Conservation (phyloP, 2,888 invertebrate genomes). For the Crocallis elinguaria region DNA sequence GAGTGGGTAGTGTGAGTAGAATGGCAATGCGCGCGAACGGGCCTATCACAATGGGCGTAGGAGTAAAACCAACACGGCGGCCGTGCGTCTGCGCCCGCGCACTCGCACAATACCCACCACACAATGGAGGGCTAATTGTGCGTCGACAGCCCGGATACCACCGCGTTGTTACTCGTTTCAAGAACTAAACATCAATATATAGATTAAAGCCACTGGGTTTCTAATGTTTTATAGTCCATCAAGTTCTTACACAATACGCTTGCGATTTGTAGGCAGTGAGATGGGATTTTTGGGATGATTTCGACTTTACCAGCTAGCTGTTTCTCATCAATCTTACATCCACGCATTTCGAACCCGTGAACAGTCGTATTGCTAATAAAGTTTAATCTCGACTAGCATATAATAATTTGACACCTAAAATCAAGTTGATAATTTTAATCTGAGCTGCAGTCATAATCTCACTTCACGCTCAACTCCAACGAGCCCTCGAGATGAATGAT, state of each 20-base stretch:
- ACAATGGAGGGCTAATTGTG: slow-evolving; percentile 81
- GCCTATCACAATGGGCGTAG: slow-evolving; percentile 77
- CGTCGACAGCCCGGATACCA: slow-evolving; percentile 74
- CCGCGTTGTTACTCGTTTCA: slow-evolving; percentile 57
- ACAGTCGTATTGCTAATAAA: too few species aligned
- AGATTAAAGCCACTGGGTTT: slow-evolving; percentile 44
- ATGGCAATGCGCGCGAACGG: slow-evolving; percentile 67
- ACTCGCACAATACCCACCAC: slow-evolving; percentile 57
- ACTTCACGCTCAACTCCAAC: slow-evolving; percentile 62
- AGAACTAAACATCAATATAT: slow-evolving; percentile 50
- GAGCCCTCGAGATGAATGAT: slow-evolving; percentile 79
- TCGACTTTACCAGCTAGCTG: neutral
- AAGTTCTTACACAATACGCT: too few species aligned
- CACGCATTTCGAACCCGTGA: too few species aligned
- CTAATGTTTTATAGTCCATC: too few species aligned
- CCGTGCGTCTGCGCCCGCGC: slow-evolving; percentile 61
- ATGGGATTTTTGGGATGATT: too few species aligned
- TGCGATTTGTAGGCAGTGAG: too few species aligned
- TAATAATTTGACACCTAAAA: neutral
- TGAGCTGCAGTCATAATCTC: slow-evolving; percentile 46
- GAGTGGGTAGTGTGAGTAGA: slow-evolving; percentile 56
- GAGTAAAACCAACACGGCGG: slow-evolving; percentile 70
- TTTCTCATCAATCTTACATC: too few species aligned
- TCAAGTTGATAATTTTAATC: neutral
- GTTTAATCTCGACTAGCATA: neutral